Evolutionary conservation across 1,140 invertebrate genomes (phyloP).

Genomic region (Andricus grossulariae): DNA sequence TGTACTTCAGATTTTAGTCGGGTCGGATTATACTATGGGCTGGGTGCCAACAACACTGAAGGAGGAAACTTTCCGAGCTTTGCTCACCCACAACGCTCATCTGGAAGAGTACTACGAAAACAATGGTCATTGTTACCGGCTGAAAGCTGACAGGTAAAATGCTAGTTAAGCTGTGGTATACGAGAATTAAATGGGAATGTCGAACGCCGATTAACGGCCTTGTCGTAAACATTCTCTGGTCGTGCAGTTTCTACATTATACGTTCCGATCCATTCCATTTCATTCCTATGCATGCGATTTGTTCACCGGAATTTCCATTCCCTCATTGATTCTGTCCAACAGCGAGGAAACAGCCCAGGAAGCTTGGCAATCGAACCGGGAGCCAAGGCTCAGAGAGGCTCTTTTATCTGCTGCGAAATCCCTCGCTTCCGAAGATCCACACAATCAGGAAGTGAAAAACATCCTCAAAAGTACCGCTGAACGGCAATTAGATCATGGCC

Average conservation of each 20-base stretch:
- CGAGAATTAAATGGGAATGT: not conserved
- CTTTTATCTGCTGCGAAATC: conserved; percentile 60
- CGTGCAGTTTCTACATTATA: too few species aligned
- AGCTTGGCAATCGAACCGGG: conserved; percentile 60
- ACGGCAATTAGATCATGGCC: conserved; percentile 67
- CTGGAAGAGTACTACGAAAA: conserved; percentile 65
- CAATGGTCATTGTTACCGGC: conserved; percentile 60
- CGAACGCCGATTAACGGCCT: too few species aligned
- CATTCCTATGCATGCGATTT: too few species aligned
- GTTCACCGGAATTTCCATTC: not conserved
- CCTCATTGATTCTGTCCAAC: conserved; percentile 35
- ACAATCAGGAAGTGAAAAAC: conserved; percentile 59
- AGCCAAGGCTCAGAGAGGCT: conserved; percentile 53
- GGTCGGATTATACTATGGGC: conserved; percentile 64
- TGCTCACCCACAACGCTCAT: conserved; percentile 55
- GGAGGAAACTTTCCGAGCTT: conserved; percentile 57
- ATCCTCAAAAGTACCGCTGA: conserved; percentile 66
- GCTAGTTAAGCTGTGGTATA: not conserved
- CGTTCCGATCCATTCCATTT: too few species aligned
- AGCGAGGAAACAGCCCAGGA: conserved; percentile 62
- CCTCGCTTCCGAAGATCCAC: conserved; percentile 54
- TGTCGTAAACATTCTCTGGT: too few species aligned
- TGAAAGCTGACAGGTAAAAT: conserved; percentile 66
- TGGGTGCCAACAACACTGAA: conserved; percentile 65
- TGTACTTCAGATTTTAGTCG: conserved; percentile 61